Evolutionary conservation across 2,888 invertebrate species (phyloP).

Genomic region (Criorhina ranunculi): DNA sequence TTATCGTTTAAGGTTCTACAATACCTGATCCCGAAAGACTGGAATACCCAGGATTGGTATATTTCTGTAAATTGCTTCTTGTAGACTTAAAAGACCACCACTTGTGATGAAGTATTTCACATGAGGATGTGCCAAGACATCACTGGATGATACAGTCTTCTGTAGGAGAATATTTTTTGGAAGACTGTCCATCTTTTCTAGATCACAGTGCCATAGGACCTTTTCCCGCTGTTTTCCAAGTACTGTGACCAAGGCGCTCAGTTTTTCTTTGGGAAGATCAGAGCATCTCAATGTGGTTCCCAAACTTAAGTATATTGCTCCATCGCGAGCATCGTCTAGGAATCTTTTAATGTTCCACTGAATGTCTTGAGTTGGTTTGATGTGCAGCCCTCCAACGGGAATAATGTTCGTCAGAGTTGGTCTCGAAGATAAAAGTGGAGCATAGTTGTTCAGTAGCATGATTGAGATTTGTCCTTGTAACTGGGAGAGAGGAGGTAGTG

Average conservation of each 20-base stretch:
- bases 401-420: constrained; percentile 85
- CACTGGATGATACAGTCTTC: constrained; percentile 85
- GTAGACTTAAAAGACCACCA: constrained; percentile 83
- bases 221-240: constrained; percentile 83
- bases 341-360: constrained; percentile 84
- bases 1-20: background rate
- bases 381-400: constrained; percentile 86
- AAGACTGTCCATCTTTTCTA: constrained; percentile 80
- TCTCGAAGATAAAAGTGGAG: constrained; percentile 84
- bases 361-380: constrained; percentile 83
- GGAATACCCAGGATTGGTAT: constrained; percentile 85
- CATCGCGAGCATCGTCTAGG: constrained; percentile 84
- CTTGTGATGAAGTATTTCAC: constrained; percentile 84
- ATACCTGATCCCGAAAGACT: constrained; percentile 83
- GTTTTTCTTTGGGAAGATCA: constrained; percentile 82
- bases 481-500: constrained; percentile 78
- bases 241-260: constrained; percentile 81
- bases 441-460: constrained; percentile 85
- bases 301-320: constrained; percentile 85
- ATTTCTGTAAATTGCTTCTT: constrained; percentile 84
- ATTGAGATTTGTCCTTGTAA: constrained; percentile 85
- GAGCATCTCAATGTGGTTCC: constrained; percentile 84
- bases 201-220: constrained; percentile 85
- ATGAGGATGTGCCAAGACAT: constrained; percentile 85
- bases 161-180: constrained; percentile 84